phyloP scores from a whole-genome alignment of 1,140 invertebrate species.

The Panagrolaimus sp. region DNA sequence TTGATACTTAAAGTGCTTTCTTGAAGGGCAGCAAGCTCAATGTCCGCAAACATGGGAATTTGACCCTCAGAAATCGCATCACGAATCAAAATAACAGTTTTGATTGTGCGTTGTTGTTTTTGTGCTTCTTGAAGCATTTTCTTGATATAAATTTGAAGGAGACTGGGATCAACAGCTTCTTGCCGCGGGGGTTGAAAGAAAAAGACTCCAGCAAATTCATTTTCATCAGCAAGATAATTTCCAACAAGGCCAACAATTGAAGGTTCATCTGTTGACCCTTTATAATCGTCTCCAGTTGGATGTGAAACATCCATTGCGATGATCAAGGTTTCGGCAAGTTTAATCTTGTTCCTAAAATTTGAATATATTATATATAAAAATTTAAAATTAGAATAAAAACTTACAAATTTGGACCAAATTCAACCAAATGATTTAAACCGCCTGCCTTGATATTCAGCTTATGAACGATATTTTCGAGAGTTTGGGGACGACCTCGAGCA shows the following conservation, averaged over 20 bases:
- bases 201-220: conserved; percentile 37
- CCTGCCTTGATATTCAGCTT: conserved; percentile 38
- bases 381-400: neutral
- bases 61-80: conserved; percentile 40
- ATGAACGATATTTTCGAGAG: conserved; percentile 37
- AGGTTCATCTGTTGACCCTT: neutral
- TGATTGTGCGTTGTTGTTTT: conserved; percentile 26
- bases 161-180: conserved; percentile 28
- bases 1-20: conserved; percentile 23
- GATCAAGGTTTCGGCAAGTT: conserved; percentile 25
- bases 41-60: conserved; percentile 36
- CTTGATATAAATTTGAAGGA: conserved; percentile 15
- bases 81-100: conserved; percentile 35
- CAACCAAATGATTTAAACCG: conserved; percentile 32
- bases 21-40: conserved; percentile 34
- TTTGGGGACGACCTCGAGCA: neutral
- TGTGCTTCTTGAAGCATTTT: conserved; percentile 26
- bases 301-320: conserved; percentile 40
- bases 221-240: conserved; percentile 31
- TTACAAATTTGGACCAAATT: conserved; percentile 25
- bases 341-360: conserved; percentile 10
- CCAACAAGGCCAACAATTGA: conserved; percentile 28
- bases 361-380: neutral
- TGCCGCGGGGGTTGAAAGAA: conserved; percentile 36
- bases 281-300: conserved; percentile 19